Evolutionary conservation across 2,888 invertebrate genomes (phyloP), one percentile per base, ranked within the genome.

Genomic region (Idaea dimidiata): DNA sequence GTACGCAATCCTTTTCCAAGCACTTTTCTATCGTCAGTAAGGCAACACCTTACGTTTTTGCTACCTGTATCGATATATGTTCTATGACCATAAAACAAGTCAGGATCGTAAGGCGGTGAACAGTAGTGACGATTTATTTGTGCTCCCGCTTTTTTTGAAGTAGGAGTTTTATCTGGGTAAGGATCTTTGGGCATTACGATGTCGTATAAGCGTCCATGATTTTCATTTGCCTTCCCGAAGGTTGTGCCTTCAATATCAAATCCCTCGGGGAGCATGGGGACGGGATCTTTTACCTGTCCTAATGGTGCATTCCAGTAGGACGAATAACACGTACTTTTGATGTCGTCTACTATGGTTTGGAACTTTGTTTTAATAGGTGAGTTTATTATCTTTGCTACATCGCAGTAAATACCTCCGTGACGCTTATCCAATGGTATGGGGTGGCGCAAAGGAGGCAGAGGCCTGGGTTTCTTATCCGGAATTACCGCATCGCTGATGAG

Each of bases 61-160:
- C 94, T 94, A 66, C 91, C 80, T 63, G 87, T 88, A 73, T 94
- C 93, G 24, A 85, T 81, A 57, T 75, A 78, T 0, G 86, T 86
- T 70, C 83, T 84, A 65, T 84, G 72, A 0, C 94, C 94, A 72
- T 80, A 94, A 1, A 89, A 87, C 58, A 87, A 73, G 57, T 92
- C 78, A 5, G 86, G 77, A 58, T 87, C 76, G 72, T 77, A 94
- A 16, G 93, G 75, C 8, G 93, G 93, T 54, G 69, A 57, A 67
- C 89, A 90, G 69, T 88, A 91, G 53, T 83, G 81, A 8, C 87
- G 81, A 4, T 77, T 65, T 17, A 67, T 59, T 74, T 89, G 90
- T 6, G 76, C 76, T 1, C 86, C 85, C 10, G 82, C 68, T 53
- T 70, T 61, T 65, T 85, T 84, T 1, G 72, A 72, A 16, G 31